phyloP scores from a whole-genome alignment of 2,797 vertebrate genomes.

The Lithobates sylvaticus region DNA sequence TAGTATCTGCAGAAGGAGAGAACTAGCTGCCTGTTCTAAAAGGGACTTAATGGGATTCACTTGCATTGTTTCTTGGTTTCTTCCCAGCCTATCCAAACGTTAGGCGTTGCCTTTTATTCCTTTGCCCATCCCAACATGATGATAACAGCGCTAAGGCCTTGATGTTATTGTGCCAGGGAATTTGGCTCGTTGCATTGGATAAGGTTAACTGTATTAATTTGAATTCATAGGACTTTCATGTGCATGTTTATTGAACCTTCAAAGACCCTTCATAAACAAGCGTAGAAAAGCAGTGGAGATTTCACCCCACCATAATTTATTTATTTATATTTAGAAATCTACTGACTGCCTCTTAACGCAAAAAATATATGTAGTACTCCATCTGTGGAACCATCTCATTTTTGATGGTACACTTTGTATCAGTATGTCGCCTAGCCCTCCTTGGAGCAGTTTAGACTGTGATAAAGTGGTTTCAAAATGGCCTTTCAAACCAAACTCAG shows the following conservation, averaged over 20 bases:
- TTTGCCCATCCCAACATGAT: slow-evolving; percentile 46
- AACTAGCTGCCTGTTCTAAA: slow-evolving; percentile 66
- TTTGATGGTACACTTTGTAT: background rate
- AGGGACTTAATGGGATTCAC: slow-evolving; percentile 55
- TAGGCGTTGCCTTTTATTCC: slow-evolving; percentile 59
- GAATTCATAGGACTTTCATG: background rate
- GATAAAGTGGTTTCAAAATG: background rate
- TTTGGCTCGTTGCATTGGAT: slow-evolving; percentile 41
- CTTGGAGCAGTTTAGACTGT: background rate
- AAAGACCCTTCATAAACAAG: slow-evolving; percentile 39
- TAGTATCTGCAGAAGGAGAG: slow-evolving; percentile 76
- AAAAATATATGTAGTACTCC: background rate
- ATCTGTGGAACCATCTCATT: slow-evolving; percentile 1
- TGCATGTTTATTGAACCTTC: slow-evolving; percentile 1
- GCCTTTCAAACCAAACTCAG: slow-evolving; percentile 48
- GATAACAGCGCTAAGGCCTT: slow-evolving; percentile 32
- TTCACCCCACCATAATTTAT: background rate
- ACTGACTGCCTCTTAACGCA: background rate
- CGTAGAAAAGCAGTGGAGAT: slow-evolving; percentile 12
- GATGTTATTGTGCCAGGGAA: slow-evolving; percentile 48
- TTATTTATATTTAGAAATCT: background rate
- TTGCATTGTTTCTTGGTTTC: slow-evolving; percentile 43
- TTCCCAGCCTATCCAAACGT: slow-evolving; percentile 38
- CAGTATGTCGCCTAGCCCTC: background rate
- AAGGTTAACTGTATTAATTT: slow-evolving; percentile 11